A percentile compares a stretch with the other conserved stretches of the same genome.
phyloP scores from a whole-genome alignment of 2,113 vertebrate genomes.

The Sinosuthora webbiana region DNA sequence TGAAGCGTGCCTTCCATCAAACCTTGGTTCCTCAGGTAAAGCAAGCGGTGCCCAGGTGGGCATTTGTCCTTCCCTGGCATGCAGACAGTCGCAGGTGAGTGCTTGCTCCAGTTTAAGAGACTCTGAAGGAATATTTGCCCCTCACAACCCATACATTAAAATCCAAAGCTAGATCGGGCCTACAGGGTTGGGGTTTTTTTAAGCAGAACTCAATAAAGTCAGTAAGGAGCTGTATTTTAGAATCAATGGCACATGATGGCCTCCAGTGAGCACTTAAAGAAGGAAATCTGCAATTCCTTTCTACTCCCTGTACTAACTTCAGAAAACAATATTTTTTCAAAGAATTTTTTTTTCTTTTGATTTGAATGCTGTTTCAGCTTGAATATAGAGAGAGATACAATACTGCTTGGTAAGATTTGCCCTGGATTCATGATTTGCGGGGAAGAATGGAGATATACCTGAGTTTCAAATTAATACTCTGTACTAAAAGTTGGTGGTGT shows the following conservation, averaged over 20 bases:
- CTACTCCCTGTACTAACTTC: neutral
- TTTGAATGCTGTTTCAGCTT: neutral
- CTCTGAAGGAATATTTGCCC: neutral
- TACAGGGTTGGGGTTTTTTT: neutral
- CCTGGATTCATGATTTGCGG: neutral
- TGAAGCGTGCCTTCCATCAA: rapidly evolving
- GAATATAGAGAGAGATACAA: neutral
- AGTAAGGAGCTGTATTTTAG: slow-evolving; percentile 22
- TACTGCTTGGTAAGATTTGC: neutral
- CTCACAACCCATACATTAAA: neutral
- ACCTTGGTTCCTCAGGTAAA: neutral
- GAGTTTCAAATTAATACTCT: neutral
- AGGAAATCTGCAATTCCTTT: slow-evolving; percentile 29
- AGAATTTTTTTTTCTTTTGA: neutral
- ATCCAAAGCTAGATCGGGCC: neutral
- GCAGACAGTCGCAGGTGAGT: neutral
- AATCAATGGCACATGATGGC: neutral
- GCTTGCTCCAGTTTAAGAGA: neutral
- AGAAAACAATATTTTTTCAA: neutral
- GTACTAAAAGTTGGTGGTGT: neutral
- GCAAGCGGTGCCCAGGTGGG: neutral
- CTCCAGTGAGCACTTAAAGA: neutral
- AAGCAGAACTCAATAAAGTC: slow-evolving; percentile 4
- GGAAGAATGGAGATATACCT: neutral
- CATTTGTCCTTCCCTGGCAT: neutral